Evolutionary conservation across 2,888 invertebrate genomes (phyloP), one percentile per base, ranked within the genome.

Genomic region (Lepetodrilus schrolli): DNA sequence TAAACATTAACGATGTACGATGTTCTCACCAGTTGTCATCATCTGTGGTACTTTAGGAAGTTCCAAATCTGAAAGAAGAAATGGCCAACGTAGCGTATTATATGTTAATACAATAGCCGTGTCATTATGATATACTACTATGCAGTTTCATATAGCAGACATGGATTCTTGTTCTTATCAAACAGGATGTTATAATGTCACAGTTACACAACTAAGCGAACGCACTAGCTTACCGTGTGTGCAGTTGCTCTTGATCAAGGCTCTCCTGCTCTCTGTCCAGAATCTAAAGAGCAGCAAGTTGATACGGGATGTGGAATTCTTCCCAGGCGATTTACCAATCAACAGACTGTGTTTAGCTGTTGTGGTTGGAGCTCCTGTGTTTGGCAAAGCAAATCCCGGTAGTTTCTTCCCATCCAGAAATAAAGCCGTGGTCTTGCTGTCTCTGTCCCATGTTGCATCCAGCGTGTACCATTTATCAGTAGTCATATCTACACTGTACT

Each of bases 291-390:
- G 68, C 17, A 73, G 66, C 3, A 84, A 73, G 47, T 80, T 78
- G 75, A 84, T 80, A 26, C 65, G 75, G 1, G 80, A 72, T 5
- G 81, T 80, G 17, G 74, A 72, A 20, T 74, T 74, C 10, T 68
- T 66, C 1, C 75, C 79, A n/a, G 76, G 76, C 1, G 82, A 77
- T 48, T 78, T 80, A 1, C 80, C 84, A 38, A 84, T 80, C 1
- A 80, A 75, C 4, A 83, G 71, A 1, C 81, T 74, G 30, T 80
- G 74, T 0, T 74, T 77, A 2, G 65, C 66, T 13, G 68, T 50
- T 5, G 72, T 74, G 5, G 58, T 70, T 13, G 82, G 80, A 8
- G 77, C 74, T 13, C 80, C 79, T 4, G 77, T 74, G 20, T 49
- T 23, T 4, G 30, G 50, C n/a, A 68, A 38, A n/a, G 26, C 37